Conservation (phyloP, 2,888 invertebrate species). For the Drosophila austrosaltans region DNA sequence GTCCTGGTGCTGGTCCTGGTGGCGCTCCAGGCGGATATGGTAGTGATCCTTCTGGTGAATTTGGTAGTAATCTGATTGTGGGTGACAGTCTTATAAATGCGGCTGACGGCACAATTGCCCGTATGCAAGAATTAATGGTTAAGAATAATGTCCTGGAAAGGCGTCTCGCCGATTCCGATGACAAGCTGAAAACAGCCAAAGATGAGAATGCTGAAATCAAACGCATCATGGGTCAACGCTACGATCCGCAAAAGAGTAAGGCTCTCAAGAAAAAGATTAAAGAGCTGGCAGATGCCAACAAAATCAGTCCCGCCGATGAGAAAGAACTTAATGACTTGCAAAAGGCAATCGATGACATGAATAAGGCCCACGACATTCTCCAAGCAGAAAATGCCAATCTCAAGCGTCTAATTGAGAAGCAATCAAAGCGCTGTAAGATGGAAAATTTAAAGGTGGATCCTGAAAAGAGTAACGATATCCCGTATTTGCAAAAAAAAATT, state of each 20-base stretch:
- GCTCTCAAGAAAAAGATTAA: constrained; percentile 68
- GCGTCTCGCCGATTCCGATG: constrained; percentile 58
- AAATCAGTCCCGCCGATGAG: constrained; percentile 71
- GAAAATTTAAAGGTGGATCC: constrained; percentile 60
- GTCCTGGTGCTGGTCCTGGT: not conserved
- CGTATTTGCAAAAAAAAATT: constrained; percentile 74
- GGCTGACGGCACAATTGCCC: constrained; percentile 64
- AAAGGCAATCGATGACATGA: constrained; percentile 70
- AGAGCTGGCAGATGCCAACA: constrained; percentile 59
- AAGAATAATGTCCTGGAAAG: constrained; percentile 65
- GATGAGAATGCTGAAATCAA: constrained; percentile 68
- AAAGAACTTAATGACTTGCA: constrained; percentile 66
- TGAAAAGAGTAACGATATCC: constrained; percentile 69
- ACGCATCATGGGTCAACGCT: constrained; percentile 63
- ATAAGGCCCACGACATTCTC: constrained; percentile 70
- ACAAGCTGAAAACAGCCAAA: constrained; percentile 51
- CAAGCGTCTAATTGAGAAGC: constrained; percentile 75
- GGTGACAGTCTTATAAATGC: constrained; percentile 73
- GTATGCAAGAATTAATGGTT: constrained; percentile 64
- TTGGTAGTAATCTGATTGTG: constrained; percentile 36
- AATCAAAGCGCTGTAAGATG: constrained; percentile 58
- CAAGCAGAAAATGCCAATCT: constrained; percentile 76
- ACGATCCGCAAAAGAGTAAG: constrained; percentile 60
- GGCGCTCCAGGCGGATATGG: not conserved
- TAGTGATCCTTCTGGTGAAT: constrained; percentile 21